Evolutionary conservation across 2,113 vertebrate species (phyloP).

Genomic region (Ciconia stormi): DNA sequence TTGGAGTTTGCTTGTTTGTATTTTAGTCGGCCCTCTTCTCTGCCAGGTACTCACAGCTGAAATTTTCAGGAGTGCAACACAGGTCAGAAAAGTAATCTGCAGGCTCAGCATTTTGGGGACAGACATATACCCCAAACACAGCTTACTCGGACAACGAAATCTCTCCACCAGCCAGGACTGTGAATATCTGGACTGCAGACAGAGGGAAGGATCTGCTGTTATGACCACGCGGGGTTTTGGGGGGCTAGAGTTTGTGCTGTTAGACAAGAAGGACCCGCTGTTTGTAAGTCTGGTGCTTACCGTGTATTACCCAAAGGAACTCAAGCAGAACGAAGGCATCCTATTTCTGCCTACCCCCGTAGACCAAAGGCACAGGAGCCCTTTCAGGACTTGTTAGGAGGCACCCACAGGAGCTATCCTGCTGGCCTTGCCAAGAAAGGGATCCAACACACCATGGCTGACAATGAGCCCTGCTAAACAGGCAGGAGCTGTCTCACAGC

Average conservation of each 20-base stretch:
- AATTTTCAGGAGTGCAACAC: neutral
- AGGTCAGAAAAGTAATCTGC: neutral
- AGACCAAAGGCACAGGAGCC: neutral
- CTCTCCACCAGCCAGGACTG: neutral
- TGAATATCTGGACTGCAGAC: neutral
- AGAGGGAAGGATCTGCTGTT: neutral
- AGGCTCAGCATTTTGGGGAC: neutral
- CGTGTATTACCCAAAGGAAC: neutral
- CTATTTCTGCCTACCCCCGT: neutral
- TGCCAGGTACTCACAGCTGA: neutral
- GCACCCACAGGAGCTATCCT: neutral
- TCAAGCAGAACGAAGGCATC: neutral
- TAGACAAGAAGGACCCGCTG: neutral
- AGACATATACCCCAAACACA: neutral
- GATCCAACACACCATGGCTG: neutral
- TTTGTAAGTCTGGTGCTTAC: neutral
- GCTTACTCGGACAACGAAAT: neutral
- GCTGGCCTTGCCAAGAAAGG: neutral
- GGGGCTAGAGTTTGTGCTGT: neutral
- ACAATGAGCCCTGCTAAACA: neutral
- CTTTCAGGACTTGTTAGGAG: neutral
- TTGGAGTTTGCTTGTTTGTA: neutral
- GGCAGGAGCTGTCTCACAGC: neutral
- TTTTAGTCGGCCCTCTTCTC: neutral
- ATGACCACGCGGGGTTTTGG: rapidly evolving